Conservation (phyloP, 2,797 vertebrate species). For the Alauda arvensis region DNA sequence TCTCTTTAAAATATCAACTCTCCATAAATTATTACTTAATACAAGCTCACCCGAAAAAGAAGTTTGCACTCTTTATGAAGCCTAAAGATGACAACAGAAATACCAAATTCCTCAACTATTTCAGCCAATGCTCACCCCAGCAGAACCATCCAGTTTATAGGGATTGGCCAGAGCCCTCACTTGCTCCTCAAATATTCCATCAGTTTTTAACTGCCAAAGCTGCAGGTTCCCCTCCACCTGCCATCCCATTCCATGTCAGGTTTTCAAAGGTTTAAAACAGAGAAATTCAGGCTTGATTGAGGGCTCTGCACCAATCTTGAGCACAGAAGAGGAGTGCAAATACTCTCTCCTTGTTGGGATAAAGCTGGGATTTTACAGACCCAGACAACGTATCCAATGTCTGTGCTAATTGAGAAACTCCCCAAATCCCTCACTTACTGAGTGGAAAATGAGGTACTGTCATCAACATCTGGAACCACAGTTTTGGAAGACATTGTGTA, state of each 20-base stretch:
- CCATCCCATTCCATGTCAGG: not conserved
- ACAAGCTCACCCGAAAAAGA: not conserved
- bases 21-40: not conserved
- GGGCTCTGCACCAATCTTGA: not conserved
- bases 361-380: not conserved
- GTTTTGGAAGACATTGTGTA: not conserved
- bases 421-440: not conserved
- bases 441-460: not conserved
- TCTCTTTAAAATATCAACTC: not conserved
- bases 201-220: not conserved
- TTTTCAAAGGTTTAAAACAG: not conserved
- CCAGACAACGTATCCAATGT: not conserved
- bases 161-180: not conserved
- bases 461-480: not conserved
- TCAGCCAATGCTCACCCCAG: not conserved
- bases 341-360: not conserved
- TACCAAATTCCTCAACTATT: not conserved
- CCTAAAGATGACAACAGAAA: not conserved
- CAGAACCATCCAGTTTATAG: not conserved
- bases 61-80: not conserved
- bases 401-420: not conserved
- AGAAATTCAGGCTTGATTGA: not conserved
- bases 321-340: not conserved
- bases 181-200: not conserved
- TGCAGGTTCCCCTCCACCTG: not conserved